phyloP scores from a whole-genome alignment of 2,113 vertebrate species.

The Pygoscelis adeliae region DNA sequence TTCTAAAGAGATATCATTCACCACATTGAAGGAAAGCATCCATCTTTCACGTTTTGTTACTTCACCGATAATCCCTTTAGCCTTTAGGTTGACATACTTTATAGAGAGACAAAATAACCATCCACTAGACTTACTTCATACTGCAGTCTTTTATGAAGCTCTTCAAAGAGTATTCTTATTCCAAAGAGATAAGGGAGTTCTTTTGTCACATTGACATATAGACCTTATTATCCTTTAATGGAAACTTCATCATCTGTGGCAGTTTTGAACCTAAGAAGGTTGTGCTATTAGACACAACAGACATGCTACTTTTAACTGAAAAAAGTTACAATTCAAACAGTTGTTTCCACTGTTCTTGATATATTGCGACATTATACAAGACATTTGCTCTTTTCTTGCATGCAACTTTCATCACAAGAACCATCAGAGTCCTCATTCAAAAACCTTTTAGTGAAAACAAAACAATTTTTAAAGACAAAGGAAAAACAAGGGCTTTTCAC shows the following conservation, averaged over 20 bases:
- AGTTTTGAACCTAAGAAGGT: conserved; percentile 7
- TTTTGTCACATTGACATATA: conserved; percentile 39
- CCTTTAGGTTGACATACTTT: neutral
- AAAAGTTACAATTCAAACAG: neutral
- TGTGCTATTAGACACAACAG: neutral
- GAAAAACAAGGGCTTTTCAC: neutral
- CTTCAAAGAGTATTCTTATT: conserved; percentile 49
- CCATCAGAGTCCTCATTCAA: neutral
- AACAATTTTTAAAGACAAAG: neutral
- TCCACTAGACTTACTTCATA: neutral
- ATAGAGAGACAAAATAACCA: conserved; percentile 36
- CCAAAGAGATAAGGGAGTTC: conserved; percentile 35
- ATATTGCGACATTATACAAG: neutral
- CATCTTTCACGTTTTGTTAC: neutral
- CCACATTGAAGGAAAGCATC: neutral
- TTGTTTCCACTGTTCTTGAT: neutral
- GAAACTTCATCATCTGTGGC: conserved; percentile 20
- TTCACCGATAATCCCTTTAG: conserved; percentile 34
- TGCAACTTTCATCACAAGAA: neutral
- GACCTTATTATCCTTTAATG: conserved; percentile 46
- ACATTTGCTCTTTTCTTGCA: neutral
- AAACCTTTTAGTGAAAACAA: neutral
- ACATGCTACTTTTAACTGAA: neutral
- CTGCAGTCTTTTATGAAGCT: neutral
- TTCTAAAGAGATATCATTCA: neutral